Conservation (phyloP, 2,888 invertebrate species). For the Ophion slaviceki region DNA sequence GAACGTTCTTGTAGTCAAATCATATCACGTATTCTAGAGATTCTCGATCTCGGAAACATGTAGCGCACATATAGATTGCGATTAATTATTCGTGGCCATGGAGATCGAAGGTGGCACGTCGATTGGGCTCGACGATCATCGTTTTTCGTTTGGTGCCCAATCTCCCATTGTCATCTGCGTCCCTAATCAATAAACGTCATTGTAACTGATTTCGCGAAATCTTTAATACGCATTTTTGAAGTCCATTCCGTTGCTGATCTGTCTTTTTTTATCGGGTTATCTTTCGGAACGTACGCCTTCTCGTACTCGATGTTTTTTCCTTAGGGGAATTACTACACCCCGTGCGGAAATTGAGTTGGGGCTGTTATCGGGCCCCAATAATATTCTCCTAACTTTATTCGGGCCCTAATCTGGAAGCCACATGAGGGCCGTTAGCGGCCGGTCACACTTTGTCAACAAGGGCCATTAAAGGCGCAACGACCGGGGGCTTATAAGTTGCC, state of each 20-base stretch:
- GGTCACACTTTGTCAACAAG: too few species aligned
- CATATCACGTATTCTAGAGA: too few species aligned
- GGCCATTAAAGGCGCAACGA: too few species aligned
- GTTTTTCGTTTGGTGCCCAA: not conserved
- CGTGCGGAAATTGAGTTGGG: too few species aligned
- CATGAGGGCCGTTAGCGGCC: too few species aligned
- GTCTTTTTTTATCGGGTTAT: not conserved
- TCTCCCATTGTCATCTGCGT: constrained; percentile 1
- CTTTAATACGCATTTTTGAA: not conserved
- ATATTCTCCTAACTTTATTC: too few species aligned
- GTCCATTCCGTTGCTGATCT: not conserved
- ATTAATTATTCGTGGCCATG: constrained; percentile 37
- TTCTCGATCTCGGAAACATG: constrained; percentile 3
- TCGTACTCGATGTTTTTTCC: not conserved
- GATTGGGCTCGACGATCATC: constrained; percentile 9
- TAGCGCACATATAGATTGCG: not conserved
- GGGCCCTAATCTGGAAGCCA: too few species aligned
- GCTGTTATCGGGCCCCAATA: too few species aligned
- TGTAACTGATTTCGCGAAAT: not conserved
- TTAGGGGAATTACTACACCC: not conserved
- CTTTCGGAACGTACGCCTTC: not conserved
- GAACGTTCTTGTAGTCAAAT: too few species aligned
- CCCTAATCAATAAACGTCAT: not conserved
- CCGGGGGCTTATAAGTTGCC: too few species aligned
- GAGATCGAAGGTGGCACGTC: constrained; percentile 15